These are phyloP conservation scores for Philypnodon macrostomus DNA, from an alignment of 2,797 vertebrate species.

Conservation along the genomic window DNA sequence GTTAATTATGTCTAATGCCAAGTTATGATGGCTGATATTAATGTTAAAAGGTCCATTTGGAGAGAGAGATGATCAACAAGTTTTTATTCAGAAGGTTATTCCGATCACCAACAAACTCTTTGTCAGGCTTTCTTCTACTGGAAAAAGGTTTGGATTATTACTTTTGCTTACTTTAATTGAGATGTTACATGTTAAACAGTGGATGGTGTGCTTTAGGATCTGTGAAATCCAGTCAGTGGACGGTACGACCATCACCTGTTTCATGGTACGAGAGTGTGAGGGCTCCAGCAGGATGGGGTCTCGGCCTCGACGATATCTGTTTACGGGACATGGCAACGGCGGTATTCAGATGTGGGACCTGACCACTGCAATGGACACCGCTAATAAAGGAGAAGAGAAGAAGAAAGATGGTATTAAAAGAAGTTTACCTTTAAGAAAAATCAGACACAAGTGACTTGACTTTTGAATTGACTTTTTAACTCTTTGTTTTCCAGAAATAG, in stretches of 20 bases:
- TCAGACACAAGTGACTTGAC: neutral
- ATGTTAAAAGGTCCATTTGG: constrained; percentile 89
- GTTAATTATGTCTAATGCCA: neutral
- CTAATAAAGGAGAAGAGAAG: constrained; percentile 87
- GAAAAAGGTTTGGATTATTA: constrained; percentile 79
- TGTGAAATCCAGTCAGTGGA: constrained; percentile 97
- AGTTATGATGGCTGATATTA: neutral
- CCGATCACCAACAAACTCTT: constrained; percentile 96
- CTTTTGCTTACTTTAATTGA: constrained; percentile 1
- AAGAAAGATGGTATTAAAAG: constrained; percentile 72
- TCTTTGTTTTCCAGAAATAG: constrained; percentile 78
- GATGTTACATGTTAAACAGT: neutral
- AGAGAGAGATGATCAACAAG: constrained; percentile 96
- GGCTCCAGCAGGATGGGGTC: constrained; percentile 97
- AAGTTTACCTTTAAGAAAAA: neutral
- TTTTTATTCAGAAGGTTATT: constrained; percentile 98
- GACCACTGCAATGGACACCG: constrained; percentile 96
- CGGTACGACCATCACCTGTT: constrained; percentile 90
- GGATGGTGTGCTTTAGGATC: constrained; percentile 75
- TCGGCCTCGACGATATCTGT: constrained; percentile 90
- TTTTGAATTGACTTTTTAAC: neutral
- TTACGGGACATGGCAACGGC: constrained; percentile 94
- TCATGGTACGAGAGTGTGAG: constrained; percentile 95
- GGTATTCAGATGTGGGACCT: constrained; percentile 99
- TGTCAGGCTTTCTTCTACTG: constrained; percentile 95